A percentile compares a stretch with the other conserved stretches of the same genome.
Evolutionary conservation across 2,797 vertebrate species (phyloP).

Genomic region (Oryzias dopingdopingensis): DNA sequence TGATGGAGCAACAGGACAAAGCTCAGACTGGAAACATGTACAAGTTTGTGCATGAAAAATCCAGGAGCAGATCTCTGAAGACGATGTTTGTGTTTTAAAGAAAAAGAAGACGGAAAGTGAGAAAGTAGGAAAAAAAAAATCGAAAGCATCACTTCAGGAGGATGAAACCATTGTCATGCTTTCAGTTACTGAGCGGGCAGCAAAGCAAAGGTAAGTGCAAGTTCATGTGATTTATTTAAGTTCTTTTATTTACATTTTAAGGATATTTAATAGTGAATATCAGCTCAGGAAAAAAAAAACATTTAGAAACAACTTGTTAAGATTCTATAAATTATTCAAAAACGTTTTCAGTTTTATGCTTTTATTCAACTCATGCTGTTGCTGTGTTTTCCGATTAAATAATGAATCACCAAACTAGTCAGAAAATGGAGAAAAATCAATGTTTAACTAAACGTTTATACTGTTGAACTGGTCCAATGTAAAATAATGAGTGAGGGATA

Average conservation of each 20-base stretch:
- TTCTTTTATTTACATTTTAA: not conserved
- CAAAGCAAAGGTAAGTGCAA: constrained; percentile 50
- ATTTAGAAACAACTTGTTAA: too few relatives aligned
- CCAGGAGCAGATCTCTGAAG: constrained; percentile 22
- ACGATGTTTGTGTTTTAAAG: constrained; percentile 21
- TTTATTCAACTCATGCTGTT: not conserved
- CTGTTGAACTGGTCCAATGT: constrained; percentile 30
- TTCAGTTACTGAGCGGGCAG: constrained; percentile 31
- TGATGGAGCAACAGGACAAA: constrained; percentile 58
- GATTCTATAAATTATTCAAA: too few relatives aligned
- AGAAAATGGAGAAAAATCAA: constrained; percentile 33
- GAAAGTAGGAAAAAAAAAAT: not conserved
- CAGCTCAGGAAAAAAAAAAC: not conserved
- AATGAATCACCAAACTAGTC: constrained; percentile 5
- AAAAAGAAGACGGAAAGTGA: constrained; percentile 9
- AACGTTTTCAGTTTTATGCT: not conserved
- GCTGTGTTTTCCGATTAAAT: not conserved
- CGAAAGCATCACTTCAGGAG: constrained; percentile 20
- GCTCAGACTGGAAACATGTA: constrained; percentile 41
- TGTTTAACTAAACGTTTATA: constrained; percentile 30
- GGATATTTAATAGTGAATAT: not conserved
- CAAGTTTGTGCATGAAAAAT: constrained; percentile 43
- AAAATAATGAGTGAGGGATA: constrained; percentile 17
- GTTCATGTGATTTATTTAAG: not conserved
- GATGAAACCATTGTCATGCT: constrained; percentile 44